Conservation (phyloP, 2,888 invertebrate genomes). For the Phoenoteleia sp. region DNA sequence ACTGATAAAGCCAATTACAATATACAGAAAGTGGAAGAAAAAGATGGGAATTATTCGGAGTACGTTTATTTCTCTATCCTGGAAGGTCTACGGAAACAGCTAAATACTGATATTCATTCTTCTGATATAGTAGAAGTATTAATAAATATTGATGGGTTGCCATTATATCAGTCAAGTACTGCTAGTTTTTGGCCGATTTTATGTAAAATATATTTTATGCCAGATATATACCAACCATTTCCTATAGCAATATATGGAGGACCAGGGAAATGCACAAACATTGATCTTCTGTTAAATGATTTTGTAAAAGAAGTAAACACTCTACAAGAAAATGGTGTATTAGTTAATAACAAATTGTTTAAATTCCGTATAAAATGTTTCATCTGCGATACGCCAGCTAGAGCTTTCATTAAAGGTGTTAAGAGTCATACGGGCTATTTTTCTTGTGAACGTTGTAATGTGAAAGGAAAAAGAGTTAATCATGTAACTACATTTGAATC, state of each 20-base stretch:
- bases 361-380: constrained; percentile 54
- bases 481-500: constrained; percentile 34
- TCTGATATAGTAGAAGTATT: constrained; percentile 23
- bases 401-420: constrained; percentile 63
- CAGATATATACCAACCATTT: constrained; percentile 68
- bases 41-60: background rate
- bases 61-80: constrained; percentile 53
- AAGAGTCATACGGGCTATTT: constrained; percentile 70
- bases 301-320: constrained; percentile 57
- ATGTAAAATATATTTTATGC: constrained; percentile 45
- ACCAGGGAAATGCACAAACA: constrained; percentile 30
- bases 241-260: constrained; percentile 61
- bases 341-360: constrained; percentile 16
- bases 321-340: constrained; percentile 39
- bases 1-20: constrained; percentile 28
- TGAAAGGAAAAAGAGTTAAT: constrained; percentile 47
- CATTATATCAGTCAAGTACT: constrained; percentile 40
- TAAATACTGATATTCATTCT: constrained; percentile 20
- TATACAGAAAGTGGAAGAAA: background rate
- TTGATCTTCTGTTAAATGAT: constrained; percentile 31
- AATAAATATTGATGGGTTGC: constrained; percentile 65
- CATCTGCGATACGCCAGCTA: constrained; percentile 63
- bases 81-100: constrained; percentile 15
- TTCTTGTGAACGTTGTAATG: constrained; percentile 67
- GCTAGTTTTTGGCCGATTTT: constrained; percentile 65